Percentiles rank a stretch among this genome's conserved stretches.
Conservation (phyloP, 1,140 invertebrate genomes). For the Cotesia typhae region DNA sequence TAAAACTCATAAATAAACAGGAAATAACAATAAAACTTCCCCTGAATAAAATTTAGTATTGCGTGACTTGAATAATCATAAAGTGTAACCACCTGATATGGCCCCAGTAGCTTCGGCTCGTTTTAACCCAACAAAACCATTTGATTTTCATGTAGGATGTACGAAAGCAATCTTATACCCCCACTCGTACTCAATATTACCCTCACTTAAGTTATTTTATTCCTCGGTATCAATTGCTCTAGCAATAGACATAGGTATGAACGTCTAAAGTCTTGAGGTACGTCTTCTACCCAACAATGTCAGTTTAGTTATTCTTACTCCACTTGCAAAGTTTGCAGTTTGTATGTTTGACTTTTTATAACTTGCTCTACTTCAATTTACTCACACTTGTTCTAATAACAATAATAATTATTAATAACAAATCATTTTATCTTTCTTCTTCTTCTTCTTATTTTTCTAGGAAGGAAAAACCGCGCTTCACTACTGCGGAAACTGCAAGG, state of each 20-base stretch:
- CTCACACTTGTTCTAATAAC: background rate
- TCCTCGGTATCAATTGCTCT: background rate
- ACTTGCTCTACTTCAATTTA: no score
- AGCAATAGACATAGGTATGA: background rate
- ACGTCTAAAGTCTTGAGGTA: no score
- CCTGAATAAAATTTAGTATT: conserved; percentile 9
- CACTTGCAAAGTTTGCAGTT: background rate
- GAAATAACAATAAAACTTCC: background rate
- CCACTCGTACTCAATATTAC: no score
- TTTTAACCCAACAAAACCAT: background rate
- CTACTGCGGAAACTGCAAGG: conserved; percentile 77
- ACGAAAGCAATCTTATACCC: no score
- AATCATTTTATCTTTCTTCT: conserved; percentile 15
- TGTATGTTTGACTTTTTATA: conserved; percentile 4
- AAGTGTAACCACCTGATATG: no score
- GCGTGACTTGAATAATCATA: background rate
- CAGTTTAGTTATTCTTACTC: background rate
- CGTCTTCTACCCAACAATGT: background rate
- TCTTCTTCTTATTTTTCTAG: conserved; percentile 51
- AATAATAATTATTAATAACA: background rate
- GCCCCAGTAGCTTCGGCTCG: background rate
- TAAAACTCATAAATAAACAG: no score
- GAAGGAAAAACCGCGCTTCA: conserved; percentile 83
- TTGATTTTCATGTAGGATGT: background rate
- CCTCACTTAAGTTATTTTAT: no score